Conservation (phyloP, 2,797 vertebrate genomes). For the Leptodactylus fallax region DNA sequence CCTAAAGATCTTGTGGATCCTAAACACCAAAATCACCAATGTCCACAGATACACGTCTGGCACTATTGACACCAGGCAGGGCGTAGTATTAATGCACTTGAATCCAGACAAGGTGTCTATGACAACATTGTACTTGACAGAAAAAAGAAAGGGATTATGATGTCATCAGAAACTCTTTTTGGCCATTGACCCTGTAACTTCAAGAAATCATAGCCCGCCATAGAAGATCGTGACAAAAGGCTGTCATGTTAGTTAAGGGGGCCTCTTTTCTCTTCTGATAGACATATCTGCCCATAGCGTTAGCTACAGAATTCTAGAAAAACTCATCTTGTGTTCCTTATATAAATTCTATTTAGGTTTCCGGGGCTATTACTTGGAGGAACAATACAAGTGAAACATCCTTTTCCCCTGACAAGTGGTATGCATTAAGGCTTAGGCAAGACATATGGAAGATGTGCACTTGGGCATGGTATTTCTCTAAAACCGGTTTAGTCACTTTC, state of each 20-base stretch:
- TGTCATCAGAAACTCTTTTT: background rate
- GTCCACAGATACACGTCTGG: too few species aligned
- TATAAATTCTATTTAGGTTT: too few species aligned
- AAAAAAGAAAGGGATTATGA: too few species aligned
- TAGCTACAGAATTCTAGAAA: background rate
- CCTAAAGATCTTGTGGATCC: too few species aligned
- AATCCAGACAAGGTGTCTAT: too few species aligned
- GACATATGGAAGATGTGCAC: conserved; percentile 6
- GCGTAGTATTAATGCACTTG: too few species aligned
- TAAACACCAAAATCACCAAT: too few species aligned
- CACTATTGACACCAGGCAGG: too few species aligned
- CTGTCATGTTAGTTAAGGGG: background rate
- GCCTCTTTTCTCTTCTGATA: background rate
- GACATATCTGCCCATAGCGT: too few species aligned
- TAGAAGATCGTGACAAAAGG: background rate
- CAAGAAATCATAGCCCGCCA: background rate
- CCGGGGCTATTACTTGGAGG: background rate
- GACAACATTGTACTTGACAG: too few species aligned
- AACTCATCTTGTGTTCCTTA: too few species aligned
- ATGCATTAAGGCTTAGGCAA: conserved; percentile 22
- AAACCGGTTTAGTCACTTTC: conserved; percentile 57
- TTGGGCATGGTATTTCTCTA: conserved; percentile 43
- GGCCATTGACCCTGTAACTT: background rate
- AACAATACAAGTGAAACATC: background rate
- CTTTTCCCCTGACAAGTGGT: background rate